Evolutionary conservation across 2,113 vertebrate genomes (phyloP), one percentile per base, ranked within the genome.

Genomic region (Neoarius graeffei): DNA sequence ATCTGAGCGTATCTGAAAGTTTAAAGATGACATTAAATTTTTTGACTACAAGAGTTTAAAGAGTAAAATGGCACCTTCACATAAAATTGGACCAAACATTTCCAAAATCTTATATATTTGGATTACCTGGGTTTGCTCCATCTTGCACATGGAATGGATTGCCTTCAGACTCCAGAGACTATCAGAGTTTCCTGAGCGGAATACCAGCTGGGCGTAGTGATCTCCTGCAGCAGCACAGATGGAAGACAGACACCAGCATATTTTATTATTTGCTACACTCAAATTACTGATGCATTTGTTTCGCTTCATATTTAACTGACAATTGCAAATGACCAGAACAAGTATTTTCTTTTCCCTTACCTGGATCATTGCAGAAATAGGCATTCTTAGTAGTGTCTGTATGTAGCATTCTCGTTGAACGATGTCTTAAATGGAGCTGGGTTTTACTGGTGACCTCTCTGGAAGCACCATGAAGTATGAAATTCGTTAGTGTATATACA

Each of bases 141-240:
- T 97, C 91, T 97, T 97, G 91, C 98, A 99, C 98, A 99, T 99
- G 93, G 97, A 96, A 67, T 97, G 96, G 94, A 99, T 98, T 85
- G 98, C 96, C 85, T 97, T 97, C 90, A 98, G 94, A 91, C 98
- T 99, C 98, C 98, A 99, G 87, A 99, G 96, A 93, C 98, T 99
- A 91, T 97, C 98, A 15, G 96, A 97, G 85, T 97, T 98, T 93
- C 97, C 98, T 86, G 98, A 99, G 94, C 98, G 97, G 93, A 99
- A 99, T 89, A 99, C 98, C 94, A 99, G 95, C 94, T 98, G 97
- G 81, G 97, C 97, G 84, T 97, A 97, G 93, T 86, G 96, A 89
- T 97, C 96, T 91, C 95, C 98, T 99, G 95, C 89, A 93, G 93
- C 57, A 52, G 88, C 83, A 88, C 91, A 92, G 90, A 92, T 87